Base-by-base conservation (phyloP, 2,797 vertebrate genomes). In the Streptopelia turtur region DNA sequence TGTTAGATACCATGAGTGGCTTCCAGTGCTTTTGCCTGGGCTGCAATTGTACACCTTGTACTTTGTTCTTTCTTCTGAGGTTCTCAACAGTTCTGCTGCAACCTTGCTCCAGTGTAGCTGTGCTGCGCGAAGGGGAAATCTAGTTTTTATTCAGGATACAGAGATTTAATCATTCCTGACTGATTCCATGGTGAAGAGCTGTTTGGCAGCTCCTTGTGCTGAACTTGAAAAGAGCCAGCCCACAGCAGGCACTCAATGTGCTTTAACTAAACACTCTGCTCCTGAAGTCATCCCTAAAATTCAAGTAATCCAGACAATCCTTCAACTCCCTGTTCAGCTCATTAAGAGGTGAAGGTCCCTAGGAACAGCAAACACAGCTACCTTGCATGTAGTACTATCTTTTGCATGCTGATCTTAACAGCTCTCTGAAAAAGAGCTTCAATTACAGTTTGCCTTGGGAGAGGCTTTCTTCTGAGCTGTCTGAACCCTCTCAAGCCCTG, bases 51-150 rank as follows among this genome's bases (percentile, higher is more conserved):
- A 13, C n/a, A 28, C 5, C 8, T 85, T 41, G 11, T 31, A 17
- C 49, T 41, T 47, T 47, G 2, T 55, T 55, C 22, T 61, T 84
- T 70, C 45, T 24, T 33, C 16, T 41, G 41, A 71, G 25, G 16
- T 27, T 81, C 68, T 43, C 1, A 4, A 45, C 59, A 49, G 15
- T 80, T 84, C 60, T 65, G 59, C 72, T 69, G 50, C 50, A 76
- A 7, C 4, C 9, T 15, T 33, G 13, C 35, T 87, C 17, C 64
- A 33, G 24, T 0, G 0, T 6, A 65, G 33, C 11, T 7, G 24
- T 22, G 9, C 31, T 70, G 28, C 1, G 3, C n/a, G 37, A 75
- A 56, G 43, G 31, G 76, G 57, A 61, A 61, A 28, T 11, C 16
- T 45, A 7, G 5, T 43, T 72, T 84, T 85, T 65, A 60, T 61